Percentiles rank a stretch among this genome's conserved stretches.
Conservation (phyloP, 2,113 vertebrate genomes). For the Bostrychus sinensis region DNA sequence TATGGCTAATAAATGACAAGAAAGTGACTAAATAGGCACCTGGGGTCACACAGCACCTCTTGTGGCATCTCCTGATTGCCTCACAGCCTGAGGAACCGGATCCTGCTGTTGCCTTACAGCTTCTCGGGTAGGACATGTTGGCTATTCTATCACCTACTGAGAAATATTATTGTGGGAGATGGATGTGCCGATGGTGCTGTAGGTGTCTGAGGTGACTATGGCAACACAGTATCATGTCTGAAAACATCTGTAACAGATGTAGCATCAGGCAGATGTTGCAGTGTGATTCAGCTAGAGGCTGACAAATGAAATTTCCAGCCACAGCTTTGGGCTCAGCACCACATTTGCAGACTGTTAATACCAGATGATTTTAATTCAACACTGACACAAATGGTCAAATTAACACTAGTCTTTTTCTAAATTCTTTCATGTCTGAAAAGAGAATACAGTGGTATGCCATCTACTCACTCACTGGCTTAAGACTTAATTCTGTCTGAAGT, state of each 20-base stretch:
- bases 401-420: background rate
- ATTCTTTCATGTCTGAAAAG: background rate
- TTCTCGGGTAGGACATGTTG: slow-evolving; percentile 55
- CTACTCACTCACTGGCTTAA: background rate
- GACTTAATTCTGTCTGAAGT: background rate
- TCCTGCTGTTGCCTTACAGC: slow-evolving; percentile 46
- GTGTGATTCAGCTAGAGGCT: slow-evolving; percentile 43
- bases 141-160: slow-evolving; percentile 43
- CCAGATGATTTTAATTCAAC: slow-evolving; percentile 29
- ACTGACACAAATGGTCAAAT: slow-evolving; percentile 16
- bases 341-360: background rate
- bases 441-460: background rate
- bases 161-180: slow-evolving; percentile 5
- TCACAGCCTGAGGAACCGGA: slow-evolving; percentile 34
- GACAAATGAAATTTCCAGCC: slow-evolving; percentile 44
- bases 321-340: slow-evolving; percentile 20
- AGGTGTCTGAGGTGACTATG: slow-evolving; percentile 45
- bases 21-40: slow-evolving; percentile 43
- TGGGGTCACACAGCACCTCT: slow-evolving; percentile 52
- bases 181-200: slow-evolving; percentile 25
- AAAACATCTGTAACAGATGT: slow-evolving; percentile 32
- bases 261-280: slow-evolving; percentile 57
- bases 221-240: slow-evolving; percentile 44
- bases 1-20: slow-evolving; percentile 40
- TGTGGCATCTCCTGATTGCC: slow-evolving; percentile 45